Evolutionary conservation across 2,113 vertebrate genomes (phyloP).

Genomic region (Ibidorhyncha struthersii): DNA sequence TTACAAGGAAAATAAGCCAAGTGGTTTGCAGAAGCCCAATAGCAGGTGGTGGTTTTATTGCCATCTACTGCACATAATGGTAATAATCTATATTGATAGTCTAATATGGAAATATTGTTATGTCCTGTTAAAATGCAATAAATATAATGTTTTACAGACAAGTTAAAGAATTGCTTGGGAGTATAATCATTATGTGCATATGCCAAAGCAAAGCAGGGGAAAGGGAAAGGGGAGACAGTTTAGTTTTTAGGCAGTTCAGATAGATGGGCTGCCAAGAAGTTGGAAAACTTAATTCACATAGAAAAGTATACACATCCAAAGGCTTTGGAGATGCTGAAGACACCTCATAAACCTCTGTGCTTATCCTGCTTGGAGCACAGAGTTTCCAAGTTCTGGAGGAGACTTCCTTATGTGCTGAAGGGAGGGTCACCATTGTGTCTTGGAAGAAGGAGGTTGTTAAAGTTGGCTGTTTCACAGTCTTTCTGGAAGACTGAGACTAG

Average conservation of each 20-base stretch:
- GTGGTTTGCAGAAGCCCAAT: not conserved
- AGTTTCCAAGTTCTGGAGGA: not conserved
- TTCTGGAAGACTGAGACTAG: not conserved
- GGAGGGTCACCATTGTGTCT: not conserved
- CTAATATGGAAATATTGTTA: conserved; percentile 5
- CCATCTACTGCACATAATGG: conserved; percentile 16
- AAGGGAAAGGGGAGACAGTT: not conserved
- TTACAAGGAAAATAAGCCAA: conserved; percentile 27
- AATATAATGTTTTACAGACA: conserved; percentile 23
- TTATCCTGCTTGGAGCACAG: not conserved
- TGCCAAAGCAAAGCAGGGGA: not conserved
- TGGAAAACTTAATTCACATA: not conserved
- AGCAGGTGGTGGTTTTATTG: conserved; percentile 46
- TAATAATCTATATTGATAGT: conserved; percentile 24
- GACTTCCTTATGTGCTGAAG: not conserved
- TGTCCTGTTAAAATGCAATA: not conserved
- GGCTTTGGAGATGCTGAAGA: not conserved
- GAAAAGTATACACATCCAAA: not conserved
- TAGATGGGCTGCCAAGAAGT: not conserved
- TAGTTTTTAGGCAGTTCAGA: not conserved
- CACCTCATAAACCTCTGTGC: not conserved
- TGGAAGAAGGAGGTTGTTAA: not conserved
- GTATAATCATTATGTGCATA: not conserved
- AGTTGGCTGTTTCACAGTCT: not conserved
- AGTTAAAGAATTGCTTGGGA: conserved; percentile 14